These are phyloP conservation scores for Thunnus maccoyii DNA, from an alignment of 2,113 vertebrate species.

Conservation along the genomic window DNA sequence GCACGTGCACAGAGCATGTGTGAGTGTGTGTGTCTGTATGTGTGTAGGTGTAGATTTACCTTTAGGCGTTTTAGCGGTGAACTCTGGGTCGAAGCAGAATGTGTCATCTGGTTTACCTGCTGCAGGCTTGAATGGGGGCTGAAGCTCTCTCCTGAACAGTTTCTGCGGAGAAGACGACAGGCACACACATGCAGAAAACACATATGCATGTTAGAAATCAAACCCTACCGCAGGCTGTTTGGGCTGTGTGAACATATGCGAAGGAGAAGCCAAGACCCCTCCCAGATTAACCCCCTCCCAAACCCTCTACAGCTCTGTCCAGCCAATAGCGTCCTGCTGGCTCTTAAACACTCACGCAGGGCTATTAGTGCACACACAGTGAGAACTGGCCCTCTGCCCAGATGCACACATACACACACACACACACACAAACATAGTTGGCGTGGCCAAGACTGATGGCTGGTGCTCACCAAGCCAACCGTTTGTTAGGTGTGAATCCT, in stretches of 20 bases:
- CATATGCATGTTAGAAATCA: conserved; percentile 34
- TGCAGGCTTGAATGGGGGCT: conserved; percentile 96
- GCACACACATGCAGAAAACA: conserved; percentile 4
- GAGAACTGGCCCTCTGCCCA: conserved; percentile 79
- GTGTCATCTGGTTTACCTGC: conserved; percentile 97
- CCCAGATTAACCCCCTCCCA: conserved; percentile 72
- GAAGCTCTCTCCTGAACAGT: conserved; percentile 94
- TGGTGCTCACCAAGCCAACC: conserved; percentile 72
- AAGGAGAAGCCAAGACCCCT: conserved; percentile 58
- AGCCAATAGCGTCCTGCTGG: conserved; percentile 76
- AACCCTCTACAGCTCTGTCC: conserved; percentile 38
- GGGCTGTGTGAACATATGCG: conserved; percentile 52
- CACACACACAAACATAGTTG: conserved; percentile 43
- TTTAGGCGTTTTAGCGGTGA: conserved; percentile 99
- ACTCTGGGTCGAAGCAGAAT: conserved; percentile 99
- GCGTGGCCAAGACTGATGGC: conserved; percentile 69
- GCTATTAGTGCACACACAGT: conserved; percentile 79
- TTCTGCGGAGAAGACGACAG: conserved; percentile 82
- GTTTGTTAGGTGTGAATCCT: conserved; percentile 80
- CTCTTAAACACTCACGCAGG: conserved; percentile 79
- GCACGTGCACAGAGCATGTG: conserved; percentile 2
- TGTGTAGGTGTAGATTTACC: conserved; percentile 80
- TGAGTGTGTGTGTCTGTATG: conserved; percentile 2
- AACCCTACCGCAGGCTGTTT: conserved; percentile 23
- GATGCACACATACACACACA: conserved; percentile 54